phyloP scores from a whole-genome alignment of 2,113 vertebrate species.

The Tupaia tana region DNA sequence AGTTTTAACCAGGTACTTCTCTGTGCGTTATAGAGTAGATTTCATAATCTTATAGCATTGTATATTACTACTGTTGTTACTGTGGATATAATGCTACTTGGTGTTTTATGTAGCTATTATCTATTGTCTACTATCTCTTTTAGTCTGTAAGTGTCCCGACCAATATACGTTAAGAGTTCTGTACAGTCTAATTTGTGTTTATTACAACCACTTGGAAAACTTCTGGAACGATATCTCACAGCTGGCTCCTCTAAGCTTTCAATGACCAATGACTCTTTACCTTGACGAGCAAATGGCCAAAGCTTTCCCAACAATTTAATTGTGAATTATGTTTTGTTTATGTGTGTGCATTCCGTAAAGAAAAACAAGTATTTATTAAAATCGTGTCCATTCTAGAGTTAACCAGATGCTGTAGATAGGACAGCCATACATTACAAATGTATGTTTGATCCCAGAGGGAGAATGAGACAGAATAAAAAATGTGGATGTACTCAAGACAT shows the following conservation, averaged over 20 bases:
- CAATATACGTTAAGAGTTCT: constrained; percentile 46
- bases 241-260: neutral
- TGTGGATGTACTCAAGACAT: neutral
- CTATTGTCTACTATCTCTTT: neutral
- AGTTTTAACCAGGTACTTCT: constrained; percentile 74
- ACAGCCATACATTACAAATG: neutral
- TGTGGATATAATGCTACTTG: neutral
- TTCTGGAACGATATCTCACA: neutral
- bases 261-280: neutral
- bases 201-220: constrained; percentile 8
- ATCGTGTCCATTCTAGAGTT: neutral
- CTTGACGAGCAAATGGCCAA: neutral
- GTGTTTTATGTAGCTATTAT: neutral
- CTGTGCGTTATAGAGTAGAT: constrained; percentile 55
- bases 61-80: neutral
- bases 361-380: constrained; percentile 60
- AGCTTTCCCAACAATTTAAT: neutral
- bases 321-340: neutral
- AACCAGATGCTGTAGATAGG: neutral
- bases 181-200: neutral
- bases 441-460: neutral
- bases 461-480: neutral
- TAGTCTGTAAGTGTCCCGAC: neutral
- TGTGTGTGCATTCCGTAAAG: neutral
- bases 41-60: neutral